phyloP scores from a whole-genome alignment of 1,140 invertebrate genomes.

The Calycopis cecrops region DNA sequence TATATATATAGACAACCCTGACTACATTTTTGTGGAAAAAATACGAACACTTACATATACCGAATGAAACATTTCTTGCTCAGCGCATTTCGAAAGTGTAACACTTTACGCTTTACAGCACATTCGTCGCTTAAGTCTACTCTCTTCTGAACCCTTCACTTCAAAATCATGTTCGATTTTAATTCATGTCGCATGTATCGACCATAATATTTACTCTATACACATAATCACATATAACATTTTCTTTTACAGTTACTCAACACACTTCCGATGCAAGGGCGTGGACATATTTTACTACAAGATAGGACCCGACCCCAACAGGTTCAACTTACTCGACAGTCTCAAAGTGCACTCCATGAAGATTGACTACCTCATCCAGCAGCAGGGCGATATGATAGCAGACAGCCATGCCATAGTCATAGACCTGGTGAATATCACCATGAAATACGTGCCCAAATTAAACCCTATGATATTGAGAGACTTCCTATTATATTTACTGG shows the following conservation, averaged over 20 bases:
- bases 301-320: neutral
- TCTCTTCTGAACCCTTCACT: too few species aligned
- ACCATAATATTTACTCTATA: too few species aligned
- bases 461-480: slow-evolving; percentile 54
- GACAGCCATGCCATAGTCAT: slow-evolving; percentile 47
- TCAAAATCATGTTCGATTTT: too few species aligned
- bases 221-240: slow-evolving; percentile 4
- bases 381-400: slow-evolving; percentile 26
- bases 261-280: neutral
- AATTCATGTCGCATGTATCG: too few species aligned
- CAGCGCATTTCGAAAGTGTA: slow-evolving; percentile 5
- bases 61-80: too few species aligned
- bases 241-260: neutral
- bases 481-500: slow-evolving; percentile 48
- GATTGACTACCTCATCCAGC: slow-evolving; percentile 46
- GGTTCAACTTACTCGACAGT: neutral
- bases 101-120: neutral
- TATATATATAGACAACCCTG: too few species aligned
- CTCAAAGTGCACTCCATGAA: slow-evolving; percentile 3
- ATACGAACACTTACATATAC: too few species aligned
- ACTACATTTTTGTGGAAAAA: too few species aligned
- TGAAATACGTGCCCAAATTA: slow-evolving; percentile 45
- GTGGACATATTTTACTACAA: neutral
- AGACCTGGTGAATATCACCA: slow-evolving; percentile 39
- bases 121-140: too few species aligned